A percentile compares a stretch with the other conserved stretches of the same genome.
Conservation (phyloP, 1,140 invertebrate species). For the Plutomurus gul region DNA sequence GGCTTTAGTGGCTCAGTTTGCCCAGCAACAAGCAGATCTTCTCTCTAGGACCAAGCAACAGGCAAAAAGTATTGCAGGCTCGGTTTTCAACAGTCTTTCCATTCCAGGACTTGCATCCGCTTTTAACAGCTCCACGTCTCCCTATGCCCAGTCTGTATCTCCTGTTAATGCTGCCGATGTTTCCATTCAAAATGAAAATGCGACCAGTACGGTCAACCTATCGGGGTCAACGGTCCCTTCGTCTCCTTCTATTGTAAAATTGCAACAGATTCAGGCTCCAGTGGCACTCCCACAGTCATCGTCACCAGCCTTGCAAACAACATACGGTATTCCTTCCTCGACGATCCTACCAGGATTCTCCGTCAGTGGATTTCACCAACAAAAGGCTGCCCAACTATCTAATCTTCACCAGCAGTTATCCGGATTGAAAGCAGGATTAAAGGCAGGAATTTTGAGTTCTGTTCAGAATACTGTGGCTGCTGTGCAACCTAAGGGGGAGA, state of each 20-base stretch:
- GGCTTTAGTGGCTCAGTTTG: background rate
- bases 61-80: conserved; percentile 4
- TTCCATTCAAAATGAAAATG: background rate
- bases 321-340: no score
- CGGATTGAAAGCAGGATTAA: background rate
- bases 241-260: no score
- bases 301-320: no score
- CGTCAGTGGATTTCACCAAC: background rate
- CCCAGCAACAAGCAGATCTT: background rate
- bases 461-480: background rate
- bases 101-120: background rate
- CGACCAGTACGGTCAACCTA: background rate
- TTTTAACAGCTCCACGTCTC: background rate
- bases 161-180: background rate
- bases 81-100: background rate
- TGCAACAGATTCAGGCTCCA: no score
- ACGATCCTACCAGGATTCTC: no score
- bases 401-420: background rate
- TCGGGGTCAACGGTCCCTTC: background rate
- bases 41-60: background rate
- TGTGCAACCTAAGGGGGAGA: background rate
- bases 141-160: background rate
- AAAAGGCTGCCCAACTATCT: background rate
- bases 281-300: no score
- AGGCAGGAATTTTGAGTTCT: background rate